These are phyloP conservation scores for Gonocerus acuteangulatus DNA, from an alignment of 2,888 invertebrate species.

Conservation along the genomic window DNA sequence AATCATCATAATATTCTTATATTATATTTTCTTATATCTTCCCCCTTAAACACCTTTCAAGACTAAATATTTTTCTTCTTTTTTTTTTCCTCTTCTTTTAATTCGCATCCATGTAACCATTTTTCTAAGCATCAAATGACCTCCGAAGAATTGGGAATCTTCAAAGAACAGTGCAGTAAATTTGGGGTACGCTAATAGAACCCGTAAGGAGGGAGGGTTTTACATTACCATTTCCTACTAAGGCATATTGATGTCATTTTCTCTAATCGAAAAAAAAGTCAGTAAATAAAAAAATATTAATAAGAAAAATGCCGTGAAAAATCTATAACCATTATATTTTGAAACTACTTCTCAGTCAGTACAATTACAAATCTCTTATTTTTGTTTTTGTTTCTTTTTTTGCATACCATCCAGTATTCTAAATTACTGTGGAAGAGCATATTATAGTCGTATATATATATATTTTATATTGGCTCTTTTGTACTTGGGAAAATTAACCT, in stretches of 20 bases:
- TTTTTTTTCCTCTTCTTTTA: too few relatives aligned
- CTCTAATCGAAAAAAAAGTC: conserved; percentile 9
- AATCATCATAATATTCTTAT: conserved; percentile 24
- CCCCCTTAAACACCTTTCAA: conserved; percentile 16
- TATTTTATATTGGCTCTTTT: conserved; percentile 27
- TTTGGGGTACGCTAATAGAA: conserved; percentile 13
- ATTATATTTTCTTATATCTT: conserved; percentile 21
- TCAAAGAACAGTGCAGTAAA: conserved; percentile 5
- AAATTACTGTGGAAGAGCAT: conserved; percentile 27
- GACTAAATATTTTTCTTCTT: conserved; percentile 1
- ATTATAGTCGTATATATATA: conserved; percentile 15
- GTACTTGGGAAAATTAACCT: conserved; percentile 34
- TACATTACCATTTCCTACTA: conserved; percentile 21
- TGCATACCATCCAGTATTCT: conserved; percentile 21
- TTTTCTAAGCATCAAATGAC: conserved; percentile 13
- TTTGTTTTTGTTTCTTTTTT: neutral
- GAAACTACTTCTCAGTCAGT: conserved; percentile 25
- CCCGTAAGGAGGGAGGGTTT: conserved; percentile 12
- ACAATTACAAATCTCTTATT: conserved; percentile 15
- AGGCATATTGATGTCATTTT: conserved; percentile 18
- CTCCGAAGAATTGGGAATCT: conserved; percentile 1
- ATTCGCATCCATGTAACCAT: conserved; percentile 6
- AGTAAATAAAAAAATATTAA: conserved; percentile 1
- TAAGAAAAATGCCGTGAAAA: conserved; percentile 4
- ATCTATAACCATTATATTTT: conserved; percentile 6